Percentiles rank a stretch among this genome's conserved stretches.
Conservation (phyloP, 2,113 vertebrate species). For the Boulengerochromis microlepis region DNA sequence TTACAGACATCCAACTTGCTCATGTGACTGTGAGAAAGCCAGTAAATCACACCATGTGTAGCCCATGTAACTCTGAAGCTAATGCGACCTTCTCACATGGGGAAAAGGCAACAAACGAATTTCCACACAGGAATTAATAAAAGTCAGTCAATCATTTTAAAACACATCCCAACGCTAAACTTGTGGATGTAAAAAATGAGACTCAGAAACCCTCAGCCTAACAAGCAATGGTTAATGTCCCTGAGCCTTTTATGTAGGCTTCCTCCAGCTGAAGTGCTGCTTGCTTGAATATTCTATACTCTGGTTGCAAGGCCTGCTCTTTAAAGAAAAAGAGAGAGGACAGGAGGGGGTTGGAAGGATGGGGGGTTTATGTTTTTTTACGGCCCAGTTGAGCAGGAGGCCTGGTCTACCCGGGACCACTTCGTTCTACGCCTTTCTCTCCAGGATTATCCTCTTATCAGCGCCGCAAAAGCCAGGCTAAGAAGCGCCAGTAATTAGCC, state of each 20-base stretch:
- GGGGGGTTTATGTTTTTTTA: conserved; percentile 37
- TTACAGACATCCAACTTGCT: neutral
- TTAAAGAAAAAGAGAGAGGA: conserved; percentile 30
- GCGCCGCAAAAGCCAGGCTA: conserved; percentile 64
- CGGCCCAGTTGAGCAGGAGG: conserved; percentile 55
- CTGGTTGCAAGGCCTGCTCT: conserved; percentile 24
- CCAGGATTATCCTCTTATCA: conserved; percentile 78
- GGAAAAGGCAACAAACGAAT: neutral
- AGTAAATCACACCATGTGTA: neutral
- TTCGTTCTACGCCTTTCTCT: conserved; percentile 71
- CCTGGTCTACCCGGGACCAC: conserved; percentile 59
- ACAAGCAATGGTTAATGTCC: conserved; percentile 13
- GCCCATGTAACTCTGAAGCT: neutral
- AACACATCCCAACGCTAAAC: neutral
- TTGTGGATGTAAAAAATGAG: neutral
- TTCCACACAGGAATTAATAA: neutral
- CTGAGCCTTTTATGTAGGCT: conserved; percentile 19
- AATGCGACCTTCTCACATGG: neutral
- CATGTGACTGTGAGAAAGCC: neutral
- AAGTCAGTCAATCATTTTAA: neutral
- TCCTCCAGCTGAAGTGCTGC: conserved; percentile 40
- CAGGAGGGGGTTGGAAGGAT: neutral
- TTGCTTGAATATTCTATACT: conserved; percentile 66
- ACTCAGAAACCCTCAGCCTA: neutral
- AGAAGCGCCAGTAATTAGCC: conserved; percentile 75